These are phyloP conservation scores for Pipistrellus pipistrellus DNA, from an alignment of 2,797 vertebrate species.

Conservation along the genomic window DNA sequence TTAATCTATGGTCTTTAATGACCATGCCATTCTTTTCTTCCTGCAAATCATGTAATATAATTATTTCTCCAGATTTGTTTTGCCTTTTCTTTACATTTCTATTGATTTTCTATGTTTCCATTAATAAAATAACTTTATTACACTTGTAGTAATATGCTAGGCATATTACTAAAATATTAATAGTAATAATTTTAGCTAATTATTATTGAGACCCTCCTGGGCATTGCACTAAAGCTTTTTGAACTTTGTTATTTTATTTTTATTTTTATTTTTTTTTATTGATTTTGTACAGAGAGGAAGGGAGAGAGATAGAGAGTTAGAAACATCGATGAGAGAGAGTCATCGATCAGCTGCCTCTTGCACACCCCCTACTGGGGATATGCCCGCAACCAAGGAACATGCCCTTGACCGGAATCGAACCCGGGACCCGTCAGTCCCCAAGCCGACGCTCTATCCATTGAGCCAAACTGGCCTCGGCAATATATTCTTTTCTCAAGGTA, in stretches of 20 bases:
- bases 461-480: too few relatives aligned
- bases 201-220: background rate
- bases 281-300: too few relatives aligned
- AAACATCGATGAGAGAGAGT: too few relatives aligned
- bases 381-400: too few relatives aligned
- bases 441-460: too few relatives aligned
- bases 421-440: too few relatives aligned
- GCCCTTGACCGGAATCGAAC: too few relatives aligned
- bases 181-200: background rate
- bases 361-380: too few relatives aligned
- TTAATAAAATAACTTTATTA: background rate
- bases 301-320: too few relatives aligned
- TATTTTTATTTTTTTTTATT: too few relatives aligned
- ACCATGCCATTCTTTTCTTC: background rate
- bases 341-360: too few relatives aligned
- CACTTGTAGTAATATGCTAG: background rate
- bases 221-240: background rate
- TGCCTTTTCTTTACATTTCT: background rate
- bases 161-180: background rate
- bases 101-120: background rate
- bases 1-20: background rate
- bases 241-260: background rate
- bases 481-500: background rate
- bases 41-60: background rate
- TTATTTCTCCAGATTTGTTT: conserved; percentile 30